These are phyloP conservation scores for Agonum fuliginosum DNA, from an alignment of 2,888 invertebrate species.

Conservation along the genomic window DNA sequence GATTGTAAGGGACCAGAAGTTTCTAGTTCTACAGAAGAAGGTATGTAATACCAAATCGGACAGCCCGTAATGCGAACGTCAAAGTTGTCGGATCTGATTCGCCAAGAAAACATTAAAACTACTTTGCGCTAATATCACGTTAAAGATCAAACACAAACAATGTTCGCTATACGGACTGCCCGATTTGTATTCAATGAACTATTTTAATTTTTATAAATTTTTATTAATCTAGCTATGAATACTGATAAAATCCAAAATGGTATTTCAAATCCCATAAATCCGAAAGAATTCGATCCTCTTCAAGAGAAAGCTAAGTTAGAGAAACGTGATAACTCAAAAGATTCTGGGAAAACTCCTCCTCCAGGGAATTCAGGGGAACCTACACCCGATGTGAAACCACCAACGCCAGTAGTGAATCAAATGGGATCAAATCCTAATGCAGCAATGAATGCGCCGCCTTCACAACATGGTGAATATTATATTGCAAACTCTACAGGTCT, in stretches of 20 bases:
- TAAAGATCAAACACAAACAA: too few relatives aligned
- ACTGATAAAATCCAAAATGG: constrained; percentile 58
- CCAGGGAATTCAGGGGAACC: constrained; percentile 8
- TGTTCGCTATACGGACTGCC: neutral
- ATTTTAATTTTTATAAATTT: neutral
- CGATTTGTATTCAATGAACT: too few relatives aligned
- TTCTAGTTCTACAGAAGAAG: constrained; percentile 57
- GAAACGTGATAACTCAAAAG: constrained; percentile 61
- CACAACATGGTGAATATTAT: constrained; percentile 56
- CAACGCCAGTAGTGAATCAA: constrained; percentile 34
- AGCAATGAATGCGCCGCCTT: constrained; percentile 23
- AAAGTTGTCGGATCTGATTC: too few relatives aligned
- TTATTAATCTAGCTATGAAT: constrained; percentile 40
- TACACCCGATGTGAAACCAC: constrained; percentile 40
- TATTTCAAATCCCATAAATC: constrained; percentile 70
- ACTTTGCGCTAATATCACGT: too few relatives aligned
- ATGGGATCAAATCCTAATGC: constrained; percentile 24
- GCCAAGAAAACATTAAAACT: too few relatives aligned
- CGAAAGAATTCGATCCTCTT: constrained; percentile 78
- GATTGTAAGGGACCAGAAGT: constrained; percentile 68
- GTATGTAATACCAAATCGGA: constrained; percentile 9
- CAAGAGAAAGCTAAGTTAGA: constrained; percentile 71
- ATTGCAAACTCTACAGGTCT: constrained; percentile 56
- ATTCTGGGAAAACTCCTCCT: constrained; percentile 32
- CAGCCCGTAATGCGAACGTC: too few relatives aligned